Conservation (phyloP, 2,888 invertebrate genomes). For the Crematogaster levior region DNA sequence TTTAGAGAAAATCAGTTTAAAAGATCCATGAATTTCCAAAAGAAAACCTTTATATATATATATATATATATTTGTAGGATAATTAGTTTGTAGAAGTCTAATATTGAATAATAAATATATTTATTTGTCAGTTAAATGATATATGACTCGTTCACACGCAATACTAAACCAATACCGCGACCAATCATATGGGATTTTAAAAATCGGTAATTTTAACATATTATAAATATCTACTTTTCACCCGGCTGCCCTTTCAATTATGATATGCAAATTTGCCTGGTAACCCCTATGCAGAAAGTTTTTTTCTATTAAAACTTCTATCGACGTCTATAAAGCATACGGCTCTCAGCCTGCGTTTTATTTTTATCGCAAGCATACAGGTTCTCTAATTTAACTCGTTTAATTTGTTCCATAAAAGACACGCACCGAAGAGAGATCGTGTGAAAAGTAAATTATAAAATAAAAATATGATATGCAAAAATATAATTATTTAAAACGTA, state of each 20-base stretch:
- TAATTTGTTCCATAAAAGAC: conserved; percentile 4
- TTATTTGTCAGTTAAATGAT: not conserved
- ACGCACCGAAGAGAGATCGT: not conserved
- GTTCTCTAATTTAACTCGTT: conserved; percentile 19
- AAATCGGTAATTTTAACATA: conserved; percentile 31
- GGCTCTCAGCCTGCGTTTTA: not conserved
- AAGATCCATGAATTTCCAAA: not conserved
- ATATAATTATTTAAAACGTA: not conserved
- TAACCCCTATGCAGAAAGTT: conserved; percentile 4
- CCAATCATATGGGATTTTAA: conserved; percentile 7
- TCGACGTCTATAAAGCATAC: conserved; percentile 33
- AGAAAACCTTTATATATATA: not conserved
- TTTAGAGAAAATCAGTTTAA: not conserved
- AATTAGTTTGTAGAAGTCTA: not conserved
- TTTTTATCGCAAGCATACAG: conserved; percentile 19
- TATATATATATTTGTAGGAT: too few relatives aligned
- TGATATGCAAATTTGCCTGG: conserved; percentile 41
- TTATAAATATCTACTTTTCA: conserved; percentile 32
- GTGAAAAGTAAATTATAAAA: not conserved
- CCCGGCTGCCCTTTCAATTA: conserved; percentile 36
- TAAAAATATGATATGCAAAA: not conserved
- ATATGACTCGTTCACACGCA: not conserved
- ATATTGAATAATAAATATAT: not conserved
- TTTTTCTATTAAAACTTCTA: conserved; percentile 45
- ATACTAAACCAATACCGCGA: not conserved